Conservation (phyloP, 2,113 vertebrate species). For the Dasypus novemcinctus region DNA sequence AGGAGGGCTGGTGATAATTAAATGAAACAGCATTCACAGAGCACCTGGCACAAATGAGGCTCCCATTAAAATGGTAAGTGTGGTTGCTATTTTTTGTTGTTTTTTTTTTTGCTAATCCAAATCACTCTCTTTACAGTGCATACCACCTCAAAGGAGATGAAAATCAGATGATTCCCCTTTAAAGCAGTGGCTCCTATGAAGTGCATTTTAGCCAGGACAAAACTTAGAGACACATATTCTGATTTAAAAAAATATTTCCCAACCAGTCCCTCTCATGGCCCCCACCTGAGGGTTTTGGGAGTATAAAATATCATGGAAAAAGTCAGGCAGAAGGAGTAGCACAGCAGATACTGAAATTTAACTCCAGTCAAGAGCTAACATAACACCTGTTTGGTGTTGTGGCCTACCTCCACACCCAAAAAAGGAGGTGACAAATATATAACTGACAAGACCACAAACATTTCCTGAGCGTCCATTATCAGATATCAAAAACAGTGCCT, state of each 20-base stretch:
- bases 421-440: neutral
- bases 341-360: neutral
- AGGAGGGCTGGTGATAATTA: neutral
- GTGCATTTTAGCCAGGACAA: neutral
- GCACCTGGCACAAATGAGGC: neutral
- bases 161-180: neutral
- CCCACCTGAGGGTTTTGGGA: neutral
- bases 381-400: neutral
- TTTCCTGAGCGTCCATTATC: neutral
- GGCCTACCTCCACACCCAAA: neutral
- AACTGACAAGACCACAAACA: neutral
- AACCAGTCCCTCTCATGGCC: neutral
- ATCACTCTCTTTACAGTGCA: neutral
- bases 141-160: neutral
- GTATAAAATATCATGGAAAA: neutral
- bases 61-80: neutral
- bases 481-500: neutral
- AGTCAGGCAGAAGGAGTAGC: neutral
- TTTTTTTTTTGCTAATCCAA: neutral
- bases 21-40: neutral
- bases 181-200: neutral
- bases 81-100: neutral
- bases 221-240: neutral
- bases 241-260: neutral
- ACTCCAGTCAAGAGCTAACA: neutral